phyloP scores from a whole-genome alignment of 2,888 invertebrate species.

The Pandemis heparana region DNA sequence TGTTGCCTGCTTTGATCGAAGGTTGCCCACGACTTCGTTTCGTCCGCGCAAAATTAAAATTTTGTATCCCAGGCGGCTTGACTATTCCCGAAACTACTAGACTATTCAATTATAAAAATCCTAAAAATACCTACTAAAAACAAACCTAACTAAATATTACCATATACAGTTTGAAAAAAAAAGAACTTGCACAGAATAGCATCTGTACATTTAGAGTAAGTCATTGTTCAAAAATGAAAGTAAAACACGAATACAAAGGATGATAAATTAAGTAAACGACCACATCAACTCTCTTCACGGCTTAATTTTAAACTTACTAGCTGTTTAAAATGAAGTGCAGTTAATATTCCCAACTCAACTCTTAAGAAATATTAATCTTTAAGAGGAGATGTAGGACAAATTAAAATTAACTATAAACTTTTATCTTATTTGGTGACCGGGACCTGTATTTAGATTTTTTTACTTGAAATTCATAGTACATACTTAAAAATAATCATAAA shows the following conservation, averaged over 20 bases:
- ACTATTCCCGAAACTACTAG: too few relatives aligned
- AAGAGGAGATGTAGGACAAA: background rate
- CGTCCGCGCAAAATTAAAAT: too few relatives aligned
- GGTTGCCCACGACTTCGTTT: too few relatives aligned
- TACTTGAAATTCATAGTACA: too few relatives aligned
- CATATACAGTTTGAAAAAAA: background rate
- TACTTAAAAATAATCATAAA: too few relatives aligned
- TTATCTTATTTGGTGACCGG: background rate
- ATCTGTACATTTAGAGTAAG: constrained; percentile 7
- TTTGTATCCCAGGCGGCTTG: too few relatives aligned
- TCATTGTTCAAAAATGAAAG: constrained; percentile 32
- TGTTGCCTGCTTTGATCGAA: too few relatives aligned
- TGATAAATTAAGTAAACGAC: constrained; percentile 28
- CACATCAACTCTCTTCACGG: constrained; percentile 25
- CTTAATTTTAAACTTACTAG: constrained; percentile 10
- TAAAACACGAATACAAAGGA: constrained; percentile 31
- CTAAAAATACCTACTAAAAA: too few relatives aligned
- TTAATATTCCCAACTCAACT: background rate
- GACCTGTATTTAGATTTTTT: too few relatives aligned
- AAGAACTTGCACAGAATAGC: background rate
- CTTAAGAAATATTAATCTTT: background rate
- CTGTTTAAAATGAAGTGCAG: background rate
- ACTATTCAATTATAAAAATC: too few relatives aligned
- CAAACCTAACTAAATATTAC: too few relatives aligned
- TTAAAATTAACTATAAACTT: background rate